These are phyloP conservation scores for Drosophila helvetica DNA, from an alignment of 2,888 invertebrate species.

Conservation along the genomic window DNA sequence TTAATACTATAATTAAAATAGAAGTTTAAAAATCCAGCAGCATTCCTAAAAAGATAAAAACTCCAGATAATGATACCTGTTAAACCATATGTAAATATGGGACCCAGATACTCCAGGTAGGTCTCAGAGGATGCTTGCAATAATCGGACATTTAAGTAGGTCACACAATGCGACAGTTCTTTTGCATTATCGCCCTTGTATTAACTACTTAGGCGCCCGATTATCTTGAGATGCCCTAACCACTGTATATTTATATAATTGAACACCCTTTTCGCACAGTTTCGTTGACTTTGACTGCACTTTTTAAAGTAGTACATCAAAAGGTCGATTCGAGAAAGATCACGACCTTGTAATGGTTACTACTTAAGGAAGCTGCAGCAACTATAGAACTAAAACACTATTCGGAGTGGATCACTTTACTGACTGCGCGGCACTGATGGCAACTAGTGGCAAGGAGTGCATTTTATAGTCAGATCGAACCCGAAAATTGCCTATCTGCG, in stretches of 20 bases:
- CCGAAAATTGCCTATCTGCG: slow-evolving; percentile 2
- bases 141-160: slow-evolving; percentile 33
- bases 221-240: not conserved
- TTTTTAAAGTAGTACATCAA: slow-evolving; percentile 66
- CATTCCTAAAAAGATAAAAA: too few species aligned
- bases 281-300: slow-evolving; percentile 1
- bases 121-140: not conserved
- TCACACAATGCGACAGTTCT: slow-evolving; percentile 34
- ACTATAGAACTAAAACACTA: not conserved
- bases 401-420: not conserved
- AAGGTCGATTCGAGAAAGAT: slow-evolving; percentile 27
- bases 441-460: not conserved
- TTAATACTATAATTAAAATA: too few species aligned
- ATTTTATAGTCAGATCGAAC: slow-evolving; percentile 30
- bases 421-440: slow-evolving; percentile 10
- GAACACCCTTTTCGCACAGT: too few species aligned
- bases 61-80: too few species aligned
- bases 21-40: too few species aligned
- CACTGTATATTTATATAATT: too few species aligned
- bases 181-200: slow-evolving; percentile 32
- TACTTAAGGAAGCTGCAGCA: slow-evolving; percentile 53
- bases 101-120: not conserved
- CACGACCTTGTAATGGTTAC: slow-evolving; percentile 65
- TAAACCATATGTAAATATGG: too few species aligned
- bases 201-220: slow-evolving; percentile 37